phyloP scores from a whole-genome alignment of 2,113 vertebrate genomes.

The Tricholaema leucomelas region DNA sequence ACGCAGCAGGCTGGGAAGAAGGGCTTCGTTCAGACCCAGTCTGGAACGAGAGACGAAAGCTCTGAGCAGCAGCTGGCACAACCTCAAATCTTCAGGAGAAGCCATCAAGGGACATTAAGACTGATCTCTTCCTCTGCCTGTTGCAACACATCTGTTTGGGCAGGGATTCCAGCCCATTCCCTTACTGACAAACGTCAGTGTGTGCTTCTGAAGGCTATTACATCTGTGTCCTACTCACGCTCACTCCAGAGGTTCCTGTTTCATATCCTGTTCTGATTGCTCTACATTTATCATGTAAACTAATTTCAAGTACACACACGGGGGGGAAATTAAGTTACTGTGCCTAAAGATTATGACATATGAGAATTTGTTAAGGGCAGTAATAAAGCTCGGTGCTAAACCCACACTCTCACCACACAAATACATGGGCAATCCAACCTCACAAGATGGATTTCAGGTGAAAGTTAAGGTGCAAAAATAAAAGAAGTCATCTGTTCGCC shows the following conservation, averaged over 20 bases:
- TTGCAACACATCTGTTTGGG: constrained; percentile 46
- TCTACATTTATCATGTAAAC: background rate
- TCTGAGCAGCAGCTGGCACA: background rate
- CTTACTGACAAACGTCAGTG: background rate
- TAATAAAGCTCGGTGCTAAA: background rate
- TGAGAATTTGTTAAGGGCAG: background rate
- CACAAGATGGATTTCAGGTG: background rate
- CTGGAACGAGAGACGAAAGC: background rate
- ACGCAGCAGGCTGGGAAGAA: background rate
- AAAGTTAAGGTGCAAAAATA: background rate
- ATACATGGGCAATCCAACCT: background rate
- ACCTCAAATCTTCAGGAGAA: constrained; percentile 33
- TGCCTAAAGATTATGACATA: background rate
- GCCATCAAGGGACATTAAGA: constrained; percentile 10
- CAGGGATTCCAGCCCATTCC: background rate
- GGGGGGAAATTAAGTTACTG: background rate
- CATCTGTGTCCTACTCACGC: background rate
- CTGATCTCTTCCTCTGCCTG: constrained; percentile 25
- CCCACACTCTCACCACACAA: background rate
- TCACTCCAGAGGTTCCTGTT: constrained; percentile 39
- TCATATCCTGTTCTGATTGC: constrained; percentile 43
- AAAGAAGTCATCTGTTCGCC: background rate
- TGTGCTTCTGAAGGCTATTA: background rate
- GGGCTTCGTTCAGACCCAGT: background rate
- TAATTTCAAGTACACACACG: background rate